Evolutionary conservation across 2,888 invertebrate genomes (phyloP).

Genomic region (Nephrotoma guestfalica): DNA sequence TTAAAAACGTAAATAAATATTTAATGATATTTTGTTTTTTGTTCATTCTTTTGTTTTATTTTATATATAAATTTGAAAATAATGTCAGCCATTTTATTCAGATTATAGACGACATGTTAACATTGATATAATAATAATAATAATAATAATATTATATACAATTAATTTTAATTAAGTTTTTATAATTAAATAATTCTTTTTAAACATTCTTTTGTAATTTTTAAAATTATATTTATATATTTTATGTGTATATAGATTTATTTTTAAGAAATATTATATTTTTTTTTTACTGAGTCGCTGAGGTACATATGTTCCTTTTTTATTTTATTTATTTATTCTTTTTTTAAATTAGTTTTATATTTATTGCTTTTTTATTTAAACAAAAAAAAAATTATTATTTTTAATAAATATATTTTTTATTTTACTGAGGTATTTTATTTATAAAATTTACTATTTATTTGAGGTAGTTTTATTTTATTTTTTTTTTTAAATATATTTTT

Average conservation of each 20-base stretch:
- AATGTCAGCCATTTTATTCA: not conserved
- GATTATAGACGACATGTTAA: not conserved
- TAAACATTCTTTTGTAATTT: not conserved
- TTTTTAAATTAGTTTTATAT: not conserved
- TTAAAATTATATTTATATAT: not conserved
- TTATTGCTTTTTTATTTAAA: constrained; percentile 2
- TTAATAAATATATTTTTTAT: not conserved
- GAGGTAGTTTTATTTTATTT: not conserved
- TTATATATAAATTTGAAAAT: not conserved
- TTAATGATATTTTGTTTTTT: not conserved
- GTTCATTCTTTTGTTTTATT: not conserved
- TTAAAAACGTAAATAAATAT: not conserved
- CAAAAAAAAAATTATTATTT: not conserved
- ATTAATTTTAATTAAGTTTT: not conserved
- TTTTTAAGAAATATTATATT: not conserved
- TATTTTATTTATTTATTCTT: constrained; percentile 10
- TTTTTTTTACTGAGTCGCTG: constrained; percentile 19
- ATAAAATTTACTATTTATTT: constrained; percentile 2
- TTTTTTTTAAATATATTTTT: not conserved
- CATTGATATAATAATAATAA: not conserved
- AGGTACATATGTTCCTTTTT: constrained; percentile 28
- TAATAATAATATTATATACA: not conserved
- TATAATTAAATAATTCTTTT: not conserved
- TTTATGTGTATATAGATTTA: not conserved
- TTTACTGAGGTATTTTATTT: constrained; percentile 1